Evolutionary conservation across 2,888 invertebrate genomes (phyloP).

Genomic region (Drosophila flavopinicola): DNA sequence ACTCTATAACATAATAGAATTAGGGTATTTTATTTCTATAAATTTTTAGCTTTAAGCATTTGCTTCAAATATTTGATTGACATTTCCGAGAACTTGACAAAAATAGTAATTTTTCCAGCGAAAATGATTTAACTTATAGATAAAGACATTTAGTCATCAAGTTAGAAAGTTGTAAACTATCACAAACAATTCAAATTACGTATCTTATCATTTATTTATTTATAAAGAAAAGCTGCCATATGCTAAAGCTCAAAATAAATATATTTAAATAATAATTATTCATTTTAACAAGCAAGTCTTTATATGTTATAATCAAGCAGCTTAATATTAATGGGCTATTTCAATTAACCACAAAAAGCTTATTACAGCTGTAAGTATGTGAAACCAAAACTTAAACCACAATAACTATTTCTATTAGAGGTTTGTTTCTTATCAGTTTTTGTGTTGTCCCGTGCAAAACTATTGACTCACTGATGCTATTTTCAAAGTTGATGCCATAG

Average conservation of each 20-base stretch:
- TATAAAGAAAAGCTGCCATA: too few relatives aligned
- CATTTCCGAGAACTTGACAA: not conserved
- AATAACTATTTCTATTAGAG: not conserved
- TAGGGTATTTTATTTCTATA: too few relatives aligned
- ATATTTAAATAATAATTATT: too few relatives aligned
- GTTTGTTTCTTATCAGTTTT: conserved; percentile 34
- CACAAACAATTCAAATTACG: not conserved
- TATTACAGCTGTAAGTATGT: too few relatives aligned
- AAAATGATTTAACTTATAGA: not conserved
- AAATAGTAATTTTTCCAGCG: not conserved
- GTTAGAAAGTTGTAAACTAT: not conserved
- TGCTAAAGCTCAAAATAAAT: too few relatives aligned
- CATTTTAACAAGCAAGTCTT: too few relatives aligned
- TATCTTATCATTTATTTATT: not conserved
- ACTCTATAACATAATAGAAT: conserved; percentile 1
- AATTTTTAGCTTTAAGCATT: too few relatives aligned
- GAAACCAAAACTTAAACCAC: not conserved
- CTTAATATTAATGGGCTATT: too few relatives aligned
- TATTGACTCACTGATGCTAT: conserved; percentile 49
- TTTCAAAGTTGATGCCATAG: conserved; percentile 46
- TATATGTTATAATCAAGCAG: too few relatives aligned
- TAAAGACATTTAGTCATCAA: conserved; percentile 11
- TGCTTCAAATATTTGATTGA: too few relatives aligned
- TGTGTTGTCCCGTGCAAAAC: not conserved
- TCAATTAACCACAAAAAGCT: too few relatives aligned